Percentiles rank a stretch among this genome's conserved stretches.
phyloP scores from a whole-genome alignment of 1,140 invertebrate species.

The Manduca sexta region DNA sequence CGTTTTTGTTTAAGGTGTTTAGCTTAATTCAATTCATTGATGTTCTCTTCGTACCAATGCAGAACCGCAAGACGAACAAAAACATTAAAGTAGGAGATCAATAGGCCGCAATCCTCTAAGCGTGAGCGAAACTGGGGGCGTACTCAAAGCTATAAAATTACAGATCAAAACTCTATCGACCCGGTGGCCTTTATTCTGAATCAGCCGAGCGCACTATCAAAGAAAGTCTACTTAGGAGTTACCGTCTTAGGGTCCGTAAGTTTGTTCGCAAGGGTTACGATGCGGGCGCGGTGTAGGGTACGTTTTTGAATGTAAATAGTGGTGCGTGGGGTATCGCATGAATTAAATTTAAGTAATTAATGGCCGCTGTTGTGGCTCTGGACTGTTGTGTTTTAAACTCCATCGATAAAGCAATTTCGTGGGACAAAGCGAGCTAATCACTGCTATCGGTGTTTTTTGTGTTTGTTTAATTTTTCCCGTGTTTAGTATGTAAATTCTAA shows the following conservation, averaged over 20 bases:
- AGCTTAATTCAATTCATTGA: too few species aligned
- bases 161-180: conserved; percentile 71
- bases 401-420: too few species aligned
- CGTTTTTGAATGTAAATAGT: conserved; percentile 71
- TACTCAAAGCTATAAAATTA: conserved; percentile 69
- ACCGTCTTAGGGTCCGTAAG: conserved; percentile 66
- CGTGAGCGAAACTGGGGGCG: conserved; percentile 37
- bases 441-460: too few species aligned
- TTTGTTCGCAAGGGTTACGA: conserved; percentile 63
- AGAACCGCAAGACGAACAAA: conserved; percentile 31
- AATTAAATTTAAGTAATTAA: conserved; percentile 74
- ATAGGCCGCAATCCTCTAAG: conserved; percentile 51
- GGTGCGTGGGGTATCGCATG: conserved; percentile 55
- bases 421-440: too few species aligned
- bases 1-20: too few species aligned
- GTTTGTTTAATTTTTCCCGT: too few species aligned
- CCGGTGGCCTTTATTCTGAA: conserved; percentile 63
- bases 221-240: conserved; percentile 70
- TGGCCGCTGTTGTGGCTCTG: conserved; percentile 26
- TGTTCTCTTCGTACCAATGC: conserved; percentile 13
- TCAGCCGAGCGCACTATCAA: conserved; percentile 68
- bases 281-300: conserved; percentile 50
- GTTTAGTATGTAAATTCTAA: too few species aligned
- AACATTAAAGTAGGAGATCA: conserved; percentile 45
- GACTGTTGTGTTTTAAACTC: too few species aligned